Evolutionary conservation across 2,797 vertebrate species (phyloP).

Genomic region (Pseudochirops corinnae): DNA sequence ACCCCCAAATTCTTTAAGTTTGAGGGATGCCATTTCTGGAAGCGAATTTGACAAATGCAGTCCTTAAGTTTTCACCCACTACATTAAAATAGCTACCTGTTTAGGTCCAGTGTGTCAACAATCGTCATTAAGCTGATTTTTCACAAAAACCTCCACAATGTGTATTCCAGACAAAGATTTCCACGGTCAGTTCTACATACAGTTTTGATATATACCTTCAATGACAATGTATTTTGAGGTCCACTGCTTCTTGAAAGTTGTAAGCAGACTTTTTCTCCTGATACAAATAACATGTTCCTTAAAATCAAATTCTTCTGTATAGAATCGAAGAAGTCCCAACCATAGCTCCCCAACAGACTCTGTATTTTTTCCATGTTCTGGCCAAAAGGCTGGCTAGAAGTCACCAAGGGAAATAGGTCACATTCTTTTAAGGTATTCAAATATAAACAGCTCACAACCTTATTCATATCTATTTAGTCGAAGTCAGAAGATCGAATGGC

Average conservation of each 20-base stretch:
- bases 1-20: neutral
- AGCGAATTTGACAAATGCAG: neutral
- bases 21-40: neutral
- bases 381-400: slow-evolving; percentile 90
- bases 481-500: neutral
- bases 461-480: slow-evolving; percentile 51
- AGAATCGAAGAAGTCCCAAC: slow-evolving; percentile 96
- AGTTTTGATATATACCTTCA: slow-evolving; percentile 88
- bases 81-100: neutral
- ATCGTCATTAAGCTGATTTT: slow-evolving; percentile 19
- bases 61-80: neutral
- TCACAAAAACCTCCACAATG: neutral
- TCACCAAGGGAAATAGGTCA: slow-evolving; percentile 51
- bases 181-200: neutral
- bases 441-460: slow-evolving; percentile 37
- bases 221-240: slow-evolving; percentile 98
- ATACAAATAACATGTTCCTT: slow-evolving; percentile 95
- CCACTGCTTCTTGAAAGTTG: slow-evolving; percentile 99
- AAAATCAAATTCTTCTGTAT: slow-evolving; percentile 98
- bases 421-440: slow-evolving; percentile 26
- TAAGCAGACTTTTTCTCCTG: slow-evolving; percentile 91
- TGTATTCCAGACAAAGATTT: neutral
- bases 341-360: slow-evolving; percentile 95
- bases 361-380: slow-evolving; percentile 90
- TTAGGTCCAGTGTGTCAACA: slow-evolving; percentile 34